A percentile compares a stretch with the other conserved stretches of the same genome.
These are phyloP conservation scores for Parauchenoglanis punctatus DNA, from an alignment of 2,797 vertebrate genomes.

Conservation along the genomic window DNA sequence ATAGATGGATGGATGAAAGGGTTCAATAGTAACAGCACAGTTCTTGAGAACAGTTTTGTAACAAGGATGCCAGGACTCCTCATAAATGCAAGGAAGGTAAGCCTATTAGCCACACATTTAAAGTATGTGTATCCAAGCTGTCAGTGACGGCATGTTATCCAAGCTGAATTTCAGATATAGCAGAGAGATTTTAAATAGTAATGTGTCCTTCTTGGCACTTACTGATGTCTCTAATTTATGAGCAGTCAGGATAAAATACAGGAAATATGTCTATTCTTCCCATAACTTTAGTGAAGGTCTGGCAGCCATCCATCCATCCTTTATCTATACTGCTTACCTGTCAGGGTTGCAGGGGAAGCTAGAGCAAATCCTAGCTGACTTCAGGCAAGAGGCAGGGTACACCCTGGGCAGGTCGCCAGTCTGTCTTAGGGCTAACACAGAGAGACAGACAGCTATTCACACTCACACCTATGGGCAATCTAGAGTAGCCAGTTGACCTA, in stretches of 20 bases:
- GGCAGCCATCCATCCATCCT: constrained; percentile 5
- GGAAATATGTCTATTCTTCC: constrained; percentile 11
- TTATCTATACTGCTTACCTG: no score
- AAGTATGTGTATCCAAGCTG: neutral
- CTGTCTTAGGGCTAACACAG: no score
- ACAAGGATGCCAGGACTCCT: neutral
- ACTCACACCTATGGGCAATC: no score
- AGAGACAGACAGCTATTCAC: no score
- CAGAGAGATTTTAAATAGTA: constrained; percentile 3
- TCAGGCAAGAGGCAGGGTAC: no score
- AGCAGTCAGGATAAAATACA: constrained; percentile 5
- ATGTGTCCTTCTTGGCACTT: constrained; percentile 23
- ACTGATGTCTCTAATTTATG: constrained; percentile 20
- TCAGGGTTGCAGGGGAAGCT: no score
- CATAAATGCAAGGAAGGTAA: neutral
- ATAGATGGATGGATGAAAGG: neutral
- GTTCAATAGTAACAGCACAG: neutral
- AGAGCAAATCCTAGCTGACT: no score
- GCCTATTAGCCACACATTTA: neutral
- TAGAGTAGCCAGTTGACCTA: no score
- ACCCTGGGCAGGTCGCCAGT: no score
- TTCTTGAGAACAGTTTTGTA: neutral
- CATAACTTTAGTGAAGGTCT: constrained; percentile 13
- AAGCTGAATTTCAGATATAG: constrained; percentile 8
- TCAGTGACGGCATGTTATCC: neutral